Base-by-base conservation (phyloP, 2,113 vertebrate genomes). In the Sialia sialis region DNA sequence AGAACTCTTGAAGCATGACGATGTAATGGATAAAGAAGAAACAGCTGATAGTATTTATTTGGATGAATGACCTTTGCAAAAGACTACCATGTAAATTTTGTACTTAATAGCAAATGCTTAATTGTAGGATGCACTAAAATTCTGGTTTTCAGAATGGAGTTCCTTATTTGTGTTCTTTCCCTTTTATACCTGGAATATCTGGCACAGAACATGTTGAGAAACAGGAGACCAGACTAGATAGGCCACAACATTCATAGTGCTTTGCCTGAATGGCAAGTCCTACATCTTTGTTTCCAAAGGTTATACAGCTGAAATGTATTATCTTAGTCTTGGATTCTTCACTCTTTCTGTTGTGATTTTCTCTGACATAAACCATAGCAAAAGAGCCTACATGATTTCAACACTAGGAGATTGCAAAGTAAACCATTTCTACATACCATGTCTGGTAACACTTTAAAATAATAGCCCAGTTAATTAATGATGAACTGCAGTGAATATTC, bases 361-460 rank as follows among this genome's bases (percentile, higher is more conserved):
- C 95, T 94, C 67, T 98, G 97, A 97, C 95, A 98, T 96, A 98
- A 98, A 97, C 97, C 97, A 97, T 97, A 95, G 94, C 94, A 96
- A 96, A 97, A 97, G 63, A 95, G 87, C 89, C 87, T 95, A 97
- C 97, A 96, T 95, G 94, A 97, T 98, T 97, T 98, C 97, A 98
- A 96, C 97, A 97, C 97, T 97, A 97, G 95, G 94, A 97, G 96
- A 97, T 97, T 94, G 97, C 96, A 98, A 98, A 98, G 96, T 98
- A 98, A 98, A 98, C 97, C 97, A 97, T 98, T 98, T 97, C 97
- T 97, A 97, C 98, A 98, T 98, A 98, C 98, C 98, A 98, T 96
- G 98, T 98, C 98, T 98, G 98, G 98, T 97, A 98, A 98, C 97
- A 98, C 98, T 98, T 98, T 98, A 98, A 96, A 97, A 98, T 98